Percentiles rank a stretch among this genome's conserved stretches.
Evolutionary conservation across 2,888 invertebrate genomes (phyloP).

Genomic region (Deladenus siricidicola): DNA sequence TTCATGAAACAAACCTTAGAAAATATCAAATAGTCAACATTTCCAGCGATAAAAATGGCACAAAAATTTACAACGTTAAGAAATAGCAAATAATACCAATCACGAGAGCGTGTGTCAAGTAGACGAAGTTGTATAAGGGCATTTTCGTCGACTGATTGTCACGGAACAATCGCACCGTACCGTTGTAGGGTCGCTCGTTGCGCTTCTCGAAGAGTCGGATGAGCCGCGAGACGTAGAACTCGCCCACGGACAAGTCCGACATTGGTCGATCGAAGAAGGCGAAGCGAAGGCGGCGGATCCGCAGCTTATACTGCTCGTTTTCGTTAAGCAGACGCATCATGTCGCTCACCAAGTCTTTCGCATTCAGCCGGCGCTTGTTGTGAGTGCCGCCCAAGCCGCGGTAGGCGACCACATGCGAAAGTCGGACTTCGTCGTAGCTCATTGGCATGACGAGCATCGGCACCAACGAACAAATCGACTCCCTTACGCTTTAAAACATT

Average conservation of each 20-base stretch:
- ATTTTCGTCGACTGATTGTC: too few species aligned
- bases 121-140: too few species aligned
- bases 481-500: constrained; percentile 28
- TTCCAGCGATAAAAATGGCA: too few species aligned
- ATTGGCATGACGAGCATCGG: constrained; percentile 34
- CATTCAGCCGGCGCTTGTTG: constrained; percentile 8
- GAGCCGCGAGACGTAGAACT: constrained; percentile 18
- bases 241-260: constrained; percentile 20
- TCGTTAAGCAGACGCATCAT: constrained; percentile 8
- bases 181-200: too few species aligned
- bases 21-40: too few species aligned
- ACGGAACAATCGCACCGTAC: too few species aligned
- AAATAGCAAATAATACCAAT: too few species aligned
- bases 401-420: constrained; percentile 25
- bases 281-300: constrained; percentile 5
- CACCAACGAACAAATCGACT: constrained; percentile 28
- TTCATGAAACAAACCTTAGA: too few species aligned
- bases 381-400: constrained; percentile 22
- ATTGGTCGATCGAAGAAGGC: constrained; percentile 30
- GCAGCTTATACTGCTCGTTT: constrained; percentile 14
- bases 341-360: not conserved
- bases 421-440: constrained; percentile 33
- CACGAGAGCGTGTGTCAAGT: too few species aligned
- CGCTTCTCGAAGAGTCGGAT: too few species aligned
- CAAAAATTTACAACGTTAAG: too few species aligned